phyloP scores from a whole-genome alignment of 2,113 vertebrate genomes.

The Corvus moneduloides region DNA sequence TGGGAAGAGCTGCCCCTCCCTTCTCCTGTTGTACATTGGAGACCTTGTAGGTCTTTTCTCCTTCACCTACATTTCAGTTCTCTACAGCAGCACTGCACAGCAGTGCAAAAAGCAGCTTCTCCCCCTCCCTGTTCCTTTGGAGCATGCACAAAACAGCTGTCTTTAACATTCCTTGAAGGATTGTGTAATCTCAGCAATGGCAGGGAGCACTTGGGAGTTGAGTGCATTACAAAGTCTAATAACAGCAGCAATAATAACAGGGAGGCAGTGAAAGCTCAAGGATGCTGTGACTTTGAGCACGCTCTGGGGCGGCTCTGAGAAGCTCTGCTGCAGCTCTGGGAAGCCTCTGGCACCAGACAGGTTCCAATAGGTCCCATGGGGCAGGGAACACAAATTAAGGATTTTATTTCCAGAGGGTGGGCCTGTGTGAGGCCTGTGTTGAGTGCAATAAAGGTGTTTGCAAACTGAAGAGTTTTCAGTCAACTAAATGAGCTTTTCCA shows the following conservation, averaged over 20 bases:
- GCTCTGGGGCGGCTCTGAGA: background rate
- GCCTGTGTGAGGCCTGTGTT: background rate
- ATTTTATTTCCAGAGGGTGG: background rate
- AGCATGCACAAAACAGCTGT: background rate
- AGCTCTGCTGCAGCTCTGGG: background rate
- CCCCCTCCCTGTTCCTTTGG: background rate
- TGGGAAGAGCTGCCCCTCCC: background rate
- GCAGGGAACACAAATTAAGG: background rate
- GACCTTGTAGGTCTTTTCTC: background rate
- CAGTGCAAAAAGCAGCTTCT: background rate
- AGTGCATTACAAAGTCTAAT: constrained; percentile 39
- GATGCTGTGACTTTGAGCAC: constrained; percentile 49
- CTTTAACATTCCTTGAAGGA: constrained; percentile 28
- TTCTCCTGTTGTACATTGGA: rapidly evolving
- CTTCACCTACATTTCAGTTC: background rate
- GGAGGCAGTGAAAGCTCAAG: constrained; percentile 18
- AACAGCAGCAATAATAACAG: constrained; percentile 23
- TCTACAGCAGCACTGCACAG: rapidly evolving
- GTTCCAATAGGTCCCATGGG: background rate
- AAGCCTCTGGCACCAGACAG: background rate
- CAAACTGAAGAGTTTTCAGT: background rate
- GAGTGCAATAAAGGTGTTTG: background rate
- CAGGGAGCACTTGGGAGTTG: constrained; percentile 19
- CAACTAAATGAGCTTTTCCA: background rate
- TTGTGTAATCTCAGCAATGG: background rate